Conservation (phyloP, 1,140 invertebrate genomes). For the Heterodera carotae region DNA sequence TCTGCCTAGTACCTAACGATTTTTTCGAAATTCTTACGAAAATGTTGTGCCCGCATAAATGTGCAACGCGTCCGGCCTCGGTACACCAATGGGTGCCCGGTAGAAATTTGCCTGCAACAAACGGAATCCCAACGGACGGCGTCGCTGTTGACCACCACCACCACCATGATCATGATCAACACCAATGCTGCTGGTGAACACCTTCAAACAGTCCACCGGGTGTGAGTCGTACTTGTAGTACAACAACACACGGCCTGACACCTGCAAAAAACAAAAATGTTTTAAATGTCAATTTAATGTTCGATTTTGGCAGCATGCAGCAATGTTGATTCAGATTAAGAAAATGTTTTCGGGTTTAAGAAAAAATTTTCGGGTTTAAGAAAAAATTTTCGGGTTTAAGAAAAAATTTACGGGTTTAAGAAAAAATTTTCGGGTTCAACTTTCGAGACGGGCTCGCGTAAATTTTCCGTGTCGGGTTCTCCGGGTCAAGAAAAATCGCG, state of each 20-base stretch:
- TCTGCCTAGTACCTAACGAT: too few relatives aligned
- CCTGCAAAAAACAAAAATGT: constrained; percentile 65
- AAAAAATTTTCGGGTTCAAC: too few relatives aligned
- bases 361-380: too few relatives aligned
- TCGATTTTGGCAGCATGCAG: too few relatives aligned
- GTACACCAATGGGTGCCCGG: constrained; percentile 42
- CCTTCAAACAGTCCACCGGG: constrained; percentile 95
- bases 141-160: constrained; percentile 22
- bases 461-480: too few relatives aligned
- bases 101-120: constrained; percentile 58
- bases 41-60: constrained; percentile 69
- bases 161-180: constrained; percentile 50
- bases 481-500: too few relatives aligned
- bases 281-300: too few relatives aligned
- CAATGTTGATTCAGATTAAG: too few relatives aligned
- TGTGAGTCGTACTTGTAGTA: constrained; percentile 97
- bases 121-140: constrained; percentile 9
- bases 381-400: too few relatives aligned
- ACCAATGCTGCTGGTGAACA: constrained; percentile 75
- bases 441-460: too few relatives aligned
- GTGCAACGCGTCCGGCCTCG: constrained; percentile 54
- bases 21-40: constrained; percentile 23
- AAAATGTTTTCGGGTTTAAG: too few relatives aligned
- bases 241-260: constrained; percentile 85
- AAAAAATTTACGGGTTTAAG: too few relatives aligned